Conservation (phyloP, 2,113 vertebrate genomes). For the Anoura caudifer region DNA sequence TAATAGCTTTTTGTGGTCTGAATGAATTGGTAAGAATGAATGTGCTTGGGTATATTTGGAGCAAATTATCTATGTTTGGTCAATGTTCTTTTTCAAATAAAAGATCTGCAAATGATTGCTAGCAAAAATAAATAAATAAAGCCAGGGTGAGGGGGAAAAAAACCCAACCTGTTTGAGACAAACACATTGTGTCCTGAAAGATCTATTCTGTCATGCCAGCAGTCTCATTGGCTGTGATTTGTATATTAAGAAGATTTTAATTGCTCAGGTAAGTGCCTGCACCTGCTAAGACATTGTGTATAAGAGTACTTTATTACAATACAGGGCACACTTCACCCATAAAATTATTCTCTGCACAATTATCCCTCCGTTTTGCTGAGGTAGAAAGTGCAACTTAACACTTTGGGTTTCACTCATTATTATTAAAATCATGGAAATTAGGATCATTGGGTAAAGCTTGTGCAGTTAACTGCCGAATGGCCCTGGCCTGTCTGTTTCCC, state of each 20-base stretch:
- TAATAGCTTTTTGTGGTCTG: slow-evolving; percentile 65
- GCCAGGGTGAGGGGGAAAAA: not conserved
- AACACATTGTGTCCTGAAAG: slow-evolving; percentile 81
- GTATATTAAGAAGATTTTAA: slow-evolving; percentile 88
- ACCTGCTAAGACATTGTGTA: slow-evolving; percentile 86
- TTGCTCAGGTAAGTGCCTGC: slow-evolving; percentile 88
- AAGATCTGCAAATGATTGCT: slow-evolving; percentile 77
- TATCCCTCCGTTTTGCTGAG: slow-evolving; percentile 84
- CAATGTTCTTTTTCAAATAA: slow-evolving; percentile 78
- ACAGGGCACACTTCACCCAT: slow-evolving; percentile 86
- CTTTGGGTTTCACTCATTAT: slow-evolving; percentile 82
- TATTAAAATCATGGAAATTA: slow-evolving; percentile 86
- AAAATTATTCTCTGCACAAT: slow-evolving; percentile 86
- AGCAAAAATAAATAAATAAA: slow-evolving; percentile 78
- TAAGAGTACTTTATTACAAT: slow-evolving; percentile 85
- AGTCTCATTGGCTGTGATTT: slow-evolving; percentile 84
- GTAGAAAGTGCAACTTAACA: slow-evolving; percentile 85
- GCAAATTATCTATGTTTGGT: slow-evolving; percentile 69
- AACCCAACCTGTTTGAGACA: slow-evolving; percentile 70
- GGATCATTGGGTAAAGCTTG: slow-evolving; percentile 77
- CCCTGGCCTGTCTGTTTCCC: slow-evolving; percentile 68
- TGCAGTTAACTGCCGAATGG: slow-evolving; percentile 74
- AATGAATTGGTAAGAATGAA: slow-evolving; percentile 70
- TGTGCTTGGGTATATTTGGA: slow-evolving; percentile 74
- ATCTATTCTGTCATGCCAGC: slow-evolving; percentile 80